Evolutionary conservation across 2,888 invertebrate species (phyloP).

Genomic region (Caenorhabditis sp.): DNA sequence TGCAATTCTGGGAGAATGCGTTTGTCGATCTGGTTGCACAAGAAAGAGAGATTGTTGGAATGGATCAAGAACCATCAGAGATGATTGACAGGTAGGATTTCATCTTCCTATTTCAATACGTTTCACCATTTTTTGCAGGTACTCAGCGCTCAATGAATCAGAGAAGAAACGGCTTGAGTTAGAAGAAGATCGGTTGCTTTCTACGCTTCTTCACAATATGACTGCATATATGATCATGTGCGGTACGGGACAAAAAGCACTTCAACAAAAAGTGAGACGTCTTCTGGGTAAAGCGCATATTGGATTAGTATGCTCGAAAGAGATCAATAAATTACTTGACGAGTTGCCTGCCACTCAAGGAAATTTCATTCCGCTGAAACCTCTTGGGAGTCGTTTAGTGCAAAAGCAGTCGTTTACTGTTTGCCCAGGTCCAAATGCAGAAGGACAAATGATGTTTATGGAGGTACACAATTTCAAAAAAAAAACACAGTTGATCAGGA

Average conservation of each 20-base stretch:
- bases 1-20: slow-evolving; percentile 99
- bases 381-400: slow-evolving; percentile 92
- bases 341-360: slow-evolving; percentile 91
- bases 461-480: slow-evolving; percentile 79
- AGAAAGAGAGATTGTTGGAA: slow-evolving; percentile 97
- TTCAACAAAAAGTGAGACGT: slow-evolving; percentile 86
- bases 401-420: slow-evolving; percentile 98
- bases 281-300: slow-evolving; percentile 98
- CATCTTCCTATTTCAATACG: neutral
- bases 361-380: slow-evolving; percentile 96
- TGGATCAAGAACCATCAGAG: slow-evolving; percentile 87
- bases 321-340: slow-evolving; percentile 95
- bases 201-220: slow-evolving; percentile 95
- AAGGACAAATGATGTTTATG: slow-evolving; percentile 84
- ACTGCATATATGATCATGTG: slow-evolving; percentile 90
- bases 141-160: slow-evolving; percentile 75
- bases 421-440: slow-evolving; percentile 93
- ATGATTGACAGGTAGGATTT: slow-evolving; percentile 75
- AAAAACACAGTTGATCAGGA: neutral
- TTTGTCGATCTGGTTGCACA: slow-evolving; percentile 97
- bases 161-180: slow-evolving; percentile 91
- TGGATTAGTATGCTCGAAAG: slow-evolving; percentile 95
- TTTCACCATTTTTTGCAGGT: slow-evolving; percentile 59
- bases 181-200: slow-evolving; percentile 95
- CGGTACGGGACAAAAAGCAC: slow-evolving; percentile 71